Percentiles rank a stretch among this genome's conserved stretches.
phyloP scores from a whole-genome alignment of 37 sponge, comb jelly and placozoan species.

The Halichondria panicea region DNA sequence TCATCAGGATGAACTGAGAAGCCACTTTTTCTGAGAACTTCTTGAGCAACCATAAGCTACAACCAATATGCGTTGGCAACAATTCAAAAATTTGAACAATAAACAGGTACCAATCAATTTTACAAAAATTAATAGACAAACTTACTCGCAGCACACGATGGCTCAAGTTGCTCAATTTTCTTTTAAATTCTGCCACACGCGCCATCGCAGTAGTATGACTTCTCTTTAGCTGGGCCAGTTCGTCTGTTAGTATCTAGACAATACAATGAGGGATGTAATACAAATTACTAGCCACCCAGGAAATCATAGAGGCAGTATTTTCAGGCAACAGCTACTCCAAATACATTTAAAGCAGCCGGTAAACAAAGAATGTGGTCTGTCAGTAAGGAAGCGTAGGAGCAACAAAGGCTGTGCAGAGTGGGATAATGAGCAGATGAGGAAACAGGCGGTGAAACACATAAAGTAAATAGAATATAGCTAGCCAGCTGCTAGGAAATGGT shows the following conservation, averaged over 20 bases:
- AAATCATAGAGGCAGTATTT: too few species aligned
- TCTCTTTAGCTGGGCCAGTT: slow-evolving; percentile 53
- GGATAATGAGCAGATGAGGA: too few species aligned
- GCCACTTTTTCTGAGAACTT: slow-evolving; percentile 86
- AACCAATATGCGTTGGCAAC: background rate
- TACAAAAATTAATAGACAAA: background rate
- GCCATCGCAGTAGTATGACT: slow-evolving; percentile 58
- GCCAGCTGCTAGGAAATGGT: too few species aligned
- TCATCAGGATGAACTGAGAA: slow-evolving; percentile 92
- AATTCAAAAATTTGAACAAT: background rate
- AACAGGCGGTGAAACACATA: too few species aligned
- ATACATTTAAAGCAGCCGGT: too few species aligned
- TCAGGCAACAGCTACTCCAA: too few species aligned
- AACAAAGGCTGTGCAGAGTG: too few species aligned
- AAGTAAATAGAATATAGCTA: too few species aligned
- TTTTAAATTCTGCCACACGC: slow-evolving; percentile 66
- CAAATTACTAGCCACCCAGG: too few species aligned
- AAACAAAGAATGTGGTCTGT: too few species aligned
- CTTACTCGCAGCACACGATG: slow-evolving; percentile 66
- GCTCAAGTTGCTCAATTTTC: slow-evolving; percentile 51
- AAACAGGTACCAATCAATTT: background rate
- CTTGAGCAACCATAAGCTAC: slow-evolving; percentile 94
- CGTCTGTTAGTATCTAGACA: slow-evolving; percentile 41
- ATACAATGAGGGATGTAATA: too few species aligned
- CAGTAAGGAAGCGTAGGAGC: too few species aligned